phyloP scores from a whole-genome alignment of 2,113 vertebrate species.

The Nerophis lumbriciformis region DNA sequence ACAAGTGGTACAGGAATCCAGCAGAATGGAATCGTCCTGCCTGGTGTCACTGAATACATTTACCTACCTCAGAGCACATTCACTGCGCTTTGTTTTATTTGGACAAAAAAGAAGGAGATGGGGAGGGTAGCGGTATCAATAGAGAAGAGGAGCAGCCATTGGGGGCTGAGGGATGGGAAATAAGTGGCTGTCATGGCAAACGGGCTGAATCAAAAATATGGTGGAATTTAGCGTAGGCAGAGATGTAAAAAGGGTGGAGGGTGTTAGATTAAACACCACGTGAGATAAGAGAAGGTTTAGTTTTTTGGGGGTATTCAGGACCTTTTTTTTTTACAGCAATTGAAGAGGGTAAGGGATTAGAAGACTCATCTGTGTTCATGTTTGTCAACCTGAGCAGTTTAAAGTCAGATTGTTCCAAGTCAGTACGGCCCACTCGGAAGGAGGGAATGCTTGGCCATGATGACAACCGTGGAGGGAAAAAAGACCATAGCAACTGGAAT shows the following conservation, averaged over 20 bases:
- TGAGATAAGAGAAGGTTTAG: constrained; percentile 54
- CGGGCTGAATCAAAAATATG: constrained; percentile 66
- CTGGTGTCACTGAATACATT: constrained; percentile 97
- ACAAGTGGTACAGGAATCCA: constrained; percentile 89
- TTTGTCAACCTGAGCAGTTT: constrained; percentile 64
- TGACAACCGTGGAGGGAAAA: constrained; percentile 32
- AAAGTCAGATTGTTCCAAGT: constrained; percentile 57
- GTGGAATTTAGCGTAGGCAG: constrained; percentile 57
- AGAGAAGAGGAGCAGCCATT: constrained; percentile 40
- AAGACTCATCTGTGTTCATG: constrained; percentile 47
- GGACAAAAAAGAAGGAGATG: constrained; percentile 57
- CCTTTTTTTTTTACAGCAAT: constrained; percentile 61
- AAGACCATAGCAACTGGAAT: constrained; percentile 57
- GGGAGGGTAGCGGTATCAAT: constrained; percentile 66
- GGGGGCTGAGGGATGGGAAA: constrained; percentile 68
- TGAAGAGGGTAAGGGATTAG: constrained; percentile 52
- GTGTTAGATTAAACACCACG: constrained; percentile 53
- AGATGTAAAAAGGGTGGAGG: constrained; percentile 59
- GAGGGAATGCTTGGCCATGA: constrained; percentile 38
- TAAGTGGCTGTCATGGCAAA: constrained; percentile 77
- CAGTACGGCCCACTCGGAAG: constrained; percentile 40
- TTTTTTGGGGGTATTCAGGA: constrained; percentile 41
- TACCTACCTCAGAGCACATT: constrained; percentile 96
- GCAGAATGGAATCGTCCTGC: constrained; percentile 91
- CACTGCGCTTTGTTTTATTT: constrained; percentile 76